Evolutionary conservation across 2,113 vertebrate genomes (phyloP).

Genomic region (Ictalurus furcatus): DNA sequence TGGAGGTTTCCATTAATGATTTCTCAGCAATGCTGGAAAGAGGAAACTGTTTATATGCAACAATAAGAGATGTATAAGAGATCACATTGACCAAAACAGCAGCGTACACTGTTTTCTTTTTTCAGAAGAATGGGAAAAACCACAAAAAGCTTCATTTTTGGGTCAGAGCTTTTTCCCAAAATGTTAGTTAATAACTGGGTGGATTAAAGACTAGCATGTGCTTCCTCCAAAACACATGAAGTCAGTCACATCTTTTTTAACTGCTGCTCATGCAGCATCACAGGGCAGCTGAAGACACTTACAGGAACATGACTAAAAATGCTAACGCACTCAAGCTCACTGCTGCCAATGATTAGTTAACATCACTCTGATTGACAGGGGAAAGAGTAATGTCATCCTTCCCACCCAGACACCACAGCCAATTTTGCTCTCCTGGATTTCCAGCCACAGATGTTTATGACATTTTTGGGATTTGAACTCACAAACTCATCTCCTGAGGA

Average conservation of each 20-base stretch:
- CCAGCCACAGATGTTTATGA: background rate
- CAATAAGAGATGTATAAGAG: background rate
- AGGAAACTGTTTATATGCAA: background rate
- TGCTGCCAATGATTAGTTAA: background rate
- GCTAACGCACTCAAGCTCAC: background rate
- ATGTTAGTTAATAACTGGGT: background rate
- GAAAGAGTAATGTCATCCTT: background rate
- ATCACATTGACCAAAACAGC: constrained; percentile 3
- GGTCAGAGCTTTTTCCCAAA: background rate
- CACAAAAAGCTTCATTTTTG: background rate
- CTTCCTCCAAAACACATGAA: background rate
- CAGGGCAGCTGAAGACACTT: background rate
- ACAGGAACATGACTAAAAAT: background rate
- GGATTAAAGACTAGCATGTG: background rate
- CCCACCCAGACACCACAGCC: background rate
- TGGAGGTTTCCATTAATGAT: constrained; percentile 6
- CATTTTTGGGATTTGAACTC: background rate
- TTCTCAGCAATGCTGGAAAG: constrained; percentile 8
- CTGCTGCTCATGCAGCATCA: background rate
- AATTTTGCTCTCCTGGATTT: background rate
- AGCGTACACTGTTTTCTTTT: background rate
- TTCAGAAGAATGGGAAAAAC: background rate
- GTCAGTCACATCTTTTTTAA: background rate
- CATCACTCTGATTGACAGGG: background rate
- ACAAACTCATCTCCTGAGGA: background rate